Evolutionary conservation across 2,113 vertebrate genomes (phyloP), one percentile per base, ranked within the genome.

Genomic region (Crotalus viridis): DNA sequence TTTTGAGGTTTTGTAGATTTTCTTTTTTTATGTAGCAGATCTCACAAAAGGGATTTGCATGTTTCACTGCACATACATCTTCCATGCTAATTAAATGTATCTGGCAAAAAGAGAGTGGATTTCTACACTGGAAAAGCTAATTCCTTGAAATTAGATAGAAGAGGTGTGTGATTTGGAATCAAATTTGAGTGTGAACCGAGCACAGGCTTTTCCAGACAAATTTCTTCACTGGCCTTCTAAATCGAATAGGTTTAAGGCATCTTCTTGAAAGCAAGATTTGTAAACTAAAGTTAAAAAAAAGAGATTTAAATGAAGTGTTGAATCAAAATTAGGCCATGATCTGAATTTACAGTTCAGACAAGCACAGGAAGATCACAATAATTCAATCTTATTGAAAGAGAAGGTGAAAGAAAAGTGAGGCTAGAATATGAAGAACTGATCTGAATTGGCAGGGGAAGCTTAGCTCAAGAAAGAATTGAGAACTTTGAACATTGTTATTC

Each of bases 351-450:
- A 8, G 93, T 92, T 91, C 88, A 94, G 61, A 28, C 91, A 94
- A 93, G 94, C 86, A 92, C 0, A 93, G 90, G 55, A 96, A 95
- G 94, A 95, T 96, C 95, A 96, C 94, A 96, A 95, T 94, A 97
- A 96, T 94, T 96, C 94, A 96, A 95, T 96, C 96, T 96, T 97
- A 97, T 97, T 97, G 96, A 96, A 96, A 97, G 96, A 52, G 93
- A 96, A 95, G 94, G 94, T 97, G 95, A 97, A 96, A 95, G 94
- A 95, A 95, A 95, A 96, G 94, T 95, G 93, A 95, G 90, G 92
- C 92, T 96, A 89, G 94, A 96, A 93, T 96, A 91, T 74, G 92
- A 95, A 95, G 74, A 95, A 69, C 91, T 95, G 95, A 95, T 96
- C 94, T 96, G 95, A 95, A 95, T 94, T 64, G 86, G 13, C 4